A percentile compares a stretch with the other conserved stretches of the same genome.
Conservation (phyloP, 2,113 vertebrate species). For the Cebus imitator region DNA sequence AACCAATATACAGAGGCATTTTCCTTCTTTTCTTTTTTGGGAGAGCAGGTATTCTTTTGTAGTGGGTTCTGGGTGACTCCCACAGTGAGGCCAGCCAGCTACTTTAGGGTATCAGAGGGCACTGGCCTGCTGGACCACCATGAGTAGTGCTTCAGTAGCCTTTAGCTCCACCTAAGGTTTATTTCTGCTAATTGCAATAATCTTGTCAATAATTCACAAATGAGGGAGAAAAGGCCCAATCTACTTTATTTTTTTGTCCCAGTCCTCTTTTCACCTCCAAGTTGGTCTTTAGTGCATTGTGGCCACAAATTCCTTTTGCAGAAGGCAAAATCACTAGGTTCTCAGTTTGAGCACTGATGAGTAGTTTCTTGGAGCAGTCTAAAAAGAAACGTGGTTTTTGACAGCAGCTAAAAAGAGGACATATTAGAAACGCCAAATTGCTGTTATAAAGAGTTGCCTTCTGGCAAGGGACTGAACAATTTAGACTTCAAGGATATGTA, state of each 20-base stretch:
- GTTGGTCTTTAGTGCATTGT: background rate
- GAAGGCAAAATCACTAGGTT: constrained; percentile 27
- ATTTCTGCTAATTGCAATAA: constrained; percentile 22
- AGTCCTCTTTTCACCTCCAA: background rate
- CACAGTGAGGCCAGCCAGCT: background rate
- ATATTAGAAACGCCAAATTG: background rate
- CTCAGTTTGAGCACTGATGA: background rate
- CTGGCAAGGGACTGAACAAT: constrained; percentile 23
- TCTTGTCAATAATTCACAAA: background rate
- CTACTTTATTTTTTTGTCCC: background rate
- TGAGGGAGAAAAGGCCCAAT: rapidly evolving
- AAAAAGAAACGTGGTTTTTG: constrained; percentile 26
- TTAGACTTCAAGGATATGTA: background rate
- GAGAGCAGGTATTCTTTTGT: background rate
- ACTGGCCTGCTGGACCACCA: rapidly evolving
- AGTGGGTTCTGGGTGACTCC: background rate
- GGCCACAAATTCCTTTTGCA: background rate
- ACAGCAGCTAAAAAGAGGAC: constrained; percentile 29
- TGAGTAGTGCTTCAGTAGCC: background rate
- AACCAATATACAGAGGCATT: background rate
- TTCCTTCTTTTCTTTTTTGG: background rate
- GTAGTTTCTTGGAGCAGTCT: background rate
- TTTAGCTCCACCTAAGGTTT: constrained; percentile 63
- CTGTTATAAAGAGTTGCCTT: constrained; percentile 17
- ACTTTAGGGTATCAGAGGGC: rapidly evolving